Evolutionary conservation across 2,888 invertebrate genomes (phyloP), one percentile per base, ranked within the genome.

Genomic region (Anoplius nigerrimus): DNA sequence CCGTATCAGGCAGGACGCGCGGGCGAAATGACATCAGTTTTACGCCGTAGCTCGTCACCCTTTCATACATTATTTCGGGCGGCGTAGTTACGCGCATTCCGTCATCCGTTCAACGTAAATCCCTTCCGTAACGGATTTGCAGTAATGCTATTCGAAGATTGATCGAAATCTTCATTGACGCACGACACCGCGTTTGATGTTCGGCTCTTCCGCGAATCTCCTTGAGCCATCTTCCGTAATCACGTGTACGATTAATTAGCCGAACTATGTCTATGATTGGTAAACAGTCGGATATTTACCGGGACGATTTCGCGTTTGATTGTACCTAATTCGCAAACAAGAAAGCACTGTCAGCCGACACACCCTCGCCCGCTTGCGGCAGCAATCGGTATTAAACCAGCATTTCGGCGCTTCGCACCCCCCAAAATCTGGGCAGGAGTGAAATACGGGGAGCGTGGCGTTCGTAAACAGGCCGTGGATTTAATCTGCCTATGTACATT

Each of bases 291-390:
- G 71, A 76, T 84, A 80, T 86, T 84, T 82, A 80, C 77, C 71
- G 54, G 78, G 74, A 79, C 78, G 80, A 86, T 86, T 87, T 85
- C 78, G 79, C 84, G 80, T 84, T 84, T 86, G 86, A 87, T 85
- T 86, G 84, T 82, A 75, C 74, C 83, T 85, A 85, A 87, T 86
- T 85, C 80, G 86, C 83, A 86, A 85, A 85, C 78, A 85, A 76
- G 78, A 76, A 81, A 71, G 82, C 80, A 70, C 78, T 74, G 82
- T 78, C 80, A 78, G 71, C 69, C 76, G 72, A 76, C 77, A 74
- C 81, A 74, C 70, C 75, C 68, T 62, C 62, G 65, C 56, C 64
- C 81, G 70, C 84, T 84, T 84, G 80, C 71, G 69, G 72, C 70
- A 76, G 71, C 78, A 79, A 81, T 82, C 73, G 78, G 74, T 78